These are phyloP conservation scores for Himalopsyche anomala DNA, from an alignment of 2,888 invertebrate species.

Conservation along the genomic window DNA sequence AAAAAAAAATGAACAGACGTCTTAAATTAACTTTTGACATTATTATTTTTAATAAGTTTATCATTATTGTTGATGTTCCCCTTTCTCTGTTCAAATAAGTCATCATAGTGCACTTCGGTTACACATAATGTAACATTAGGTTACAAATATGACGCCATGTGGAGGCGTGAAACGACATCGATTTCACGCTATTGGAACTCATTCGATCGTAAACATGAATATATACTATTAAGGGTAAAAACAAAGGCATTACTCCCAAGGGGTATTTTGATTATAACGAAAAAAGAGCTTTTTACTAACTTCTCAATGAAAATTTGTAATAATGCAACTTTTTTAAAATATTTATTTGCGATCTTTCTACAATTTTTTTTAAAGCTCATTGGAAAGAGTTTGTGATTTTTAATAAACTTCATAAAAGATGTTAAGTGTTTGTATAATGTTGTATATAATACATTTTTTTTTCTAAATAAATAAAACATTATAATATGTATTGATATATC, in stretches of 20 bases:
- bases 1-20: too few species aligned
- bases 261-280: not conserved
- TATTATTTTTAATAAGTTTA: too few species aligned
- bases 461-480: too few species aligned
- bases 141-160: conserved; percentile 57
- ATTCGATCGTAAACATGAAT: conserved; percentile 57
- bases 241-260: not conserved
- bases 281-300: not conserved
- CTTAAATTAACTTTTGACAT: too few species aligned
- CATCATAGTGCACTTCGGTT: conserved; percentile 8
- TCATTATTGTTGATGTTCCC: not conserved
- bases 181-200: conserved; percentile 64
- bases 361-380: too few species aligned
- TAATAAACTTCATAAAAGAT: too few species aligned
- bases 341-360: too few species aligned
- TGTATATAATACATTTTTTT: too few species aligned
- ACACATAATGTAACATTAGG: conserved; percentile 5
- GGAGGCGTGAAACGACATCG: conserved; percentile 67
- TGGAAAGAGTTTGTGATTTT: too few species aligned
- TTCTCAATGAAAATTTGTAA: not conserved
- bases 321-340: too few species aligned
- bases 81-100: not conserved
- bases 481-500: too few species aligned
- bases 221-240: not conserved
- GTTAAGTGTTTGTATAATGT: too few species aligned